These are phyloP conservation scores for Periophthalmus modestus DNA, from an alignment of 2,113 vertebrate species.

Conservation along the genomic window DNA sequence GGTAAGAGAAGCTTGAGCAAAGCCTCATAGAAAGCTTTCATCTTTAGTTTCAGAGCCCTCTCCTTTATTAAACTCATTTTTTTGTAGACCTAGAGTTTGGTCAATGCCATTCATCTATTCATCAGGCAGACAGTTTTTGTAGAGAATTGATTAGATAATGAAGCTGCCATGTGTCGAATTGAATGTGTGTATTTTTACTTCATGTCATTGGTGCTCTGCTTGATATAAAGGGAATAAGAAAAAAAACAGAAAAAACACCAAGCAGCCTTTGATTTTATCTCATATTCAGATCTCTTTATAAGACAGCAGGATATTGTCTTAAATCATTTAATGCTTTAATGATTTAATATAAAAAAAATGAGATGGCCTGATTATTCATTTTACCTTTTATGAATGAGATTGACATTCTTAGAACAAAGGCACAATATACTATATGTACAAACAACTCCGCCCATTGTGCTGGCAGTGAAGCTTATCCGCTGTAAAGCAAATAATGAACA, in stretches of 20 bases:
- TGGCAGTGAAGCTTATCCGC: slow-evolving; percentile 11
- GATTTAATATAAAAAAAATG: background rate
- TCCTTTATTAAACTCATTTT: background rate
- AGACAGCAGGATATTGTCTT: background rate
- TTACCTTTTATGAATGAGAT: background rate
- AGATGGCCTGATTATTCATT: background rate
- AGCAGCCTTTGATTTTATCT: slow-evolving; percentile 18
- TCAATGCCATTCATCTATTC: slow-evolving; percentile 14
- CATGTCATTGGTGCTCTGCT: slow-evolving; percentile 36
- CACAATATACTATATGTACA: slow-evolving; percentile 1
- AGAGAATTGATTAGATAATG: slow-evolving; percentile 35
- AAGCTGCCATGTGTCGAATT: slow-evolving; percentile 22
- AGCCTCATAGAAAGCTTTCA: slow-evolving; percentile 7
- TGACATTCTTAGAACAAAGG: background rate
- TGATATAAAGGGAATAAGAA: slow-evolving; percentile 50
- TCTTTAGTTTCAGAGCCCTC: slow-evolving; percentile 4
- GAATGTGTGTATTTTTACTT: slow-evolving; percentile 23
- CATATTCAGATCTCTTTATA: slow-evolving; percentile 10
- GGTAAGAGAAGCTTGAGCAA: background rate
- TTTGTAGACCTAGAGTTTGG: background rate
- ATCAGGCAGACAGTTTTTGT: slow-evolving; percentile 12
- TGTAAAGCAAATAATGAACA: slow-evolving; percentile 36
- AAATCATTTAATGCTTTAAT: background rate
- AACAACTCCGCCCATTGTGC: background rate
- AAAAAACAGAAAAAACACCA: slow-evolving; percentile 34